Conservation (phyloP, 2,797 vertebrate species). For the Cheirogaleus major region DNA sequence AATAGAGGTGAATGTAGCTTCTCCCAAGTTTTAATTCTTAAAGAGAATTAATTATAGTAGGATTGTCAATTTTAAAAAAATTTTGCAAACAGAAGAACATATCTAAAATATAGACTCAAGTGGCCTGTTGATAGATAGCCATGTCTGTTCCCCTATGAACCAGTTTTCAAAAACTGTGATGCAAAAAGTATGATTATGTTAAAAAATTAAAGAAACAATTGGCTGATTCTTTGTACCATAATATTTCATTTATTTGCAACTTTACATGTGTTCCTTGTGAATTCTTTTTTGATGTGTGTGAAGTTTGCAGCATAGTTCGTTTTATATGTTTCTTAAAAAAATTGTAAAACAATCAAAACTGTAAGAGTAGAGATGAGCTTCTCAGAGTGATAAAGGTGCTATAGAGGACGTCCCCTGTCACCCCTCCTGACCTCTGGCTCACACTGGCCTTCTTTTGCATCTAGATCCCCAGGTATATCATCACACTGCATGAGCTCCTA, state of each 20-base stretch:
- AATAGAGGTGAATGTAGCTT: background rate
- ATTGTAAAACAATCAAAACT: background rate
- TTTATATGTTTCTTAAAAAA: background rate
- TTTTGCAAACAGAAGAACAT: background rate
- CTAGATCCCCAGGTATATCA: constrained; percentile 99
- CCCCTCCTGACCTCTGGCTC: background rate
- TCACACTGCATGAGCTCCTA: constrained; percentile 97
- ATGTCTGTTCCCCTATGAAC: background rate
- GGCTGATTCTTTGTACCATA: background rate
- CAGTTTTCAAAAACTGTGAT: background rate
- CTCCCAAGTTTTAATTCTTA: background rate
- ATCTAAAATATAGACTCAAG: background rate
- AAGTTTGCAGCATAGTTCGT: background rate
- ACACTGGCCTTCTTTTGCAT: constrained; percentile 44
- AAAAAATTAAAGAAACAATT: constrained; percentile 7
- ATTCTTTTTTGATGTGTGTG: background rate
- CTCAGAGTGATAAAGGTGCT: background rate
- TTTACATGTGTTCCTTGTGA: background rate
- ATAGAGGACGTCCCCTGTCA: background rate
- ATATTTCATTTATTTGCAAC: background rate
- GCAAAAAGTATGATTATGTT: constrained; percentile 15
- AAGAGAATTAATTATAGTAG: background rate
- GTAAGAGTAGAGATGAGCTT: background rate
- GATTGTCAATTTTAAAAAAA: background rate
- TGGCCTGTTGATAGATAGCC: background rate